Evolutionary conservation across 1,140 invertebrate genomes (phyloP).

Genomic region (Drosophila rufa): DNA sequence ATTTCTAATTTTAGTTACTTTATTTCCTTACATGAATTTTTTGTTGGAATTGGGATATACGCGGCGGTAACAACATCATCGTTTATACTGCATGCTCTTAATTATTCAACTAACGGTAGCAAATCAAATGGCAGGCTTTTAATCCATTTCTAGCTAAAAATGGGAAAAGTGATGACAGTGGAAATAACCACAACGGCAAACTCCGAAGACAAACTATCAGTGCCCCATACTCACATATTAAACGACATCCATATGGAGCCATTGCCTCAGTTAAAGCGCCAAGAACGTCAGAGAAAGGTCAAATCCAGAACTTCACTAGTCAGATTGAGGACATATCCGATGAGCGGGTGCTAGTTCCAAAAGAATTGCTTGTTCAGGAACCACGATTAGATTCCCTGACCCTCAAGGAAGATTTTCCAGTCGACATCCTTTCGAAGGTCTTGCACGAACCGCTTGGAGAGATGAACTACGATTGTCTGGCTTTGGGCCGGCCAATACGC

Average conservation of each 20-base stretch:
- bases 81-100: constrained; percentile 35
- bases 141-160: constrained; percentile 81
- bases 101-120: constrained; percentile 57
- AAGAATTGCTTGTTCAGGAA: constrained; percentile 53
- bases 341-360: constrained; percentile 76
- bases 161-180: constrained; percentile 35
- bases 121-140: constrained; percentile 58
- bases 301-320: constrained; percentile 46
- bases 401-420: constrained; percentile 56
- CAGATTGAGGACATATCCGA: constrained; percentile 18
- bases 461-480: constrained; percentile 59
- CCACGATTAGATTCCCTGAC: constrained; percentile 38
- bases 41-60: constrained; percentile 16
- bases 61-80: constrained; percentile 15
- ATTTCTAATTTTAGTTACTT: background rate
- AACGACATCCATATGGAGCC: constrained; percentile 42
- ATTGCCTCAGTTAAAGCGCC: constrained; percentile 44
- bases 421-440: constrained; percentile 74
- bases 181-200: constrained; percentile 55
- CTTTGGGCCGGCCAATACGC: constrained; percentile 78
- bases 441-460: constrained; percentile 83
- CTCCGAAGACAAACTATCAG: constrained; percentile 78
- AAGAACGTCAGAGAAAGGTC: constrained; percentile 42
- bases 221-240: constrained; percentile 77
- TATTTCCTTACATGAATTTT: constrained; percentile 45